Evolutionary conservation across 2,888 invertebrate genomes (phyloP), one percentile per base, ranked within the genome.

Genomic region (Linnaemya tessellans): DNA sequence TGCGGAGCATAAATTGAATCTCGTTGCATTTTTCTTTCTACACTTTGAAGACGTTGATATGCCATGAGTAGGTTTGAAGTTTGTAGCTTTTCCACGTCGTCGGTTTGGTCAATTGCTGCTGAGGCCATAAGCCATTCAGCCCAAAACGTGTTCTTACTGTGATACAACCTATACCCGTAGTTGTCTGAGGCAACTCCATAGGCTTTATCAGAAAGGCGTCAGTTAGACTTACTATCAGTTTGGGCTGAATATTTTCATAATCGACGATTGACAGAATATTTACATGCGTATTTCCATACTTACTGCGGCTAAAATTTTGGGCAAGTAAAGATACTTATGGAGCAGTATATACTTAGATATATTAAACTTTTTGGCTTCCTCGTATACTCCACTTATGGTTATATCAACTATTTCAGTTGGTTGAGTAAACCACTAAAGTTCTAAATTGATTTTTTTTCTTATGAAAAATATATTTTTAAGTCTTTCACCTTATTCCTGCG

Each of bases 401-500:
- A 20, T 3, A 7, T 38, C 38, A 5, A 38, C 10, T 10, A 58
- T 30, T 58, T 58, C 30, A 30, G 58, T 58, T 13, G 30, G 30
- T 54, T 58, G 15, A 1, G 58, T 15, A 58, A 58, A 30, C 58
- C 58, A 58, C 11, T 58, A 30, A 4, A 58, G 1, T 15, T 58
- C 58, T 30, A 58, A 58, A 15, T 15, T 30, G 2, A 15, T 5
- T 30, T 30, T 58, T 58, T 30, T 58, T 15, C 58, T 54, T 9
- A 38, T n/a, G 68, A 68, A 35, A 51, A 20, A 13, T 54, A 35
- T 7, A 54, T 18, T 67, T 68, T 68, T 5, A 51, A 8, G 13
- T 68, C 51, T 22, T 68, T 68, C 11, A 51, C 68, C 38, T 68
- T 68, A 2, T 54, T 18, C 68, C 68, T 51, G 30, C 67, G 67